phyloP scores from a whole-genome alignment of 2,113 vertebrate species.

The Recurvirostra avosetta region DNA sequence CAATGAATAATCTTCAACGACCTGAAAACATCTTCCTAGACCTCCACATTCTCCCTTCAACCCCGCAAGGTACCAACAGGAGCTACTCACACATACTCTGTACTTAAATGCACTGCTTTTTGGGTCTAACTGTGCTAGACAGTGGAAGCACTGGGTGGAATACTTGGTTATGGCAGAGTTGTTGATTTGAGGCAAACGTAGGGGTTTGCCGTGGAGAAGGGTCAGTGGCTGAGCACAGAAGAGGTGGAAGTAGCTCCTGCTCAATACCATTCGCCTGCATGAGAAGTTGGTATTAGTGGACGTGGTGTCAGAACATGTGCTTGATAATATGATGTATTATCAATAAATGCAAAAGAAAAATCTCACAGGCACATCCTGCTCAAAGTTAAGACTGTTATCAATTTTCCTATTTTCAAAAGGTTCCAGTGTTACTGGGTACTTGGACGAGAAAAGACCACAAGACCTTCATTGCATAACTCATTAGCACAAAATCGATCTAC shows the following conservation, averaged over 20 bases:
- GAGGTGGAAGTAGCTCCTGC: background rate
- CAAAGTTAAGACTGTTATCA: background rate
- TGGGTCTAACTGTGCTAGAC: background rate
- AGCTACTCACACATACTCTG: background rate
- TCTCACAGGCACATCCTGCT: background rate
- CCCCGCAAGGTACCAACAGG: background rate
- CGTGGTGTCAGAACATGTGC: background rate
- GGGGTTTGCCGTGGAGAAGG: background rate
- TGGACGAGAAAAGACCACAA: background rate
- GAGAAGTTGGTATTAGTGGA: background rate
- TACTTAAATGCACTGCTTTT: background rate
- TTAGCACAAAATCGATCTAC: background rate
- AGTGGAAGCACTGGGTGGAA: background rate
- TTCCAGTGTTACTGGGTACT: background rate
- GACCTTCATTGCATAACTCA: background rate
- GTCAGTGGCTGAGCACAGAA: background rate
- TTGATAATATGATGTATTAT: background rate
- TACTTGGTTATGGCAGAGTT: accelerated
- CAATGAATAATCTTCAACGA: background rate
- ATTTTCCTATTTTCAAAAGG: background rate
- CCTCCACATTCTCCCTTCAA: background rate
- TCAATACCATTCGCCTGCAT: background rate
- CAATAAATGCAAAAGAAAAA: background rate
- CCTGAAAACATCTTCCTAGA: background rate
- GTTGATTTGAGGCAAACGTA: background rate